Evolutionary conservation across 2,113 vertebrate species (phyloP), one percentile per base, ranked within the genome.

Genomic region (Mohoua ochrocephala): DNA sequence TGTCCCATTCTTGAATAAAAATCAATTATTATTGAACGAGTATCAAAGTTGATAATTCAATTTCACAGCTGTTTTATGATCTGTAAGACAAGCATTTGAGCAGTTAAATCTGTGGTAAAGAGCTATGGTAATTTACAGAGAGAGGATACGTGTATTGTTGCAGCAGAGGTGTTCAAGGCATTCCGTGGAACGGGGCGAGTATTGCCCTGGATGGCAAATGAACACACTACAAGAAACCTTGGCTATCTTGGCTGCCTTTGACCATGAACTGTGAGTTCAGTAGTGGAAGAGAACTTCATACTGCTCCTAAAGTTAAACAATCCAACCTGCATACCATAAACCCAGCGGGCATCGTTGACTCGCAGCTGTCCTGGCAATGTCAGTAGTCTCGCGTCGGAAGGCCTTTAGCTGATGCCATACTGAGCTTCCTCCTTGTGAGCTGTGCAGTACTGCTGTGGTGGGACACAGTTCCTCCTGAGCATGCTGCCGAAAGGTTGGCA

Each of bases 101-200:
- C 70, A 73, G n/a, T 82, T 88, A 76, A n/a, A 33, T 53, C 7
- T 73, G 54, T 82, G 41, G 21, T 80, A 39, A 65, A 85, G 53
- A 37, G 65, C 11, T 52, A 42, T 15, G 20, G 22, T 57, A 33
- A 47, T 65, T 69, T 90, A 41, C 59, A 84, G 77, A 56, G 63
- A 11, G 2, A 85, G 11, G 35, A 56, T 33, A 44, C 23, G 47
- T 41, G 37, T 57, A 0, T 16, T 84, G 59, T 39, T 35, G 45
- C 53, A 76, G 45, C 13, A 71, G 84, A 65, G 37, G 31, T 83
- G 53, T 56, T 75, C 18, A 35, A 24, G 57, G 42, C 63, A 56
- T 64, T 84, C 33, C 0, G 0, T 13, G n/a, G 90, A 67, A 69
- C 4, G 8, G n/a, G 21, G 33, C 0, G 0, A 80, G n/a, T 54